Percentiles rank a stretch among this genome's conserved stretches.
Evolutionary conservation across 2,797 vertebrate genomes (phyloP).

Genomic region (Scolopax bukidnonensis): DNA sequence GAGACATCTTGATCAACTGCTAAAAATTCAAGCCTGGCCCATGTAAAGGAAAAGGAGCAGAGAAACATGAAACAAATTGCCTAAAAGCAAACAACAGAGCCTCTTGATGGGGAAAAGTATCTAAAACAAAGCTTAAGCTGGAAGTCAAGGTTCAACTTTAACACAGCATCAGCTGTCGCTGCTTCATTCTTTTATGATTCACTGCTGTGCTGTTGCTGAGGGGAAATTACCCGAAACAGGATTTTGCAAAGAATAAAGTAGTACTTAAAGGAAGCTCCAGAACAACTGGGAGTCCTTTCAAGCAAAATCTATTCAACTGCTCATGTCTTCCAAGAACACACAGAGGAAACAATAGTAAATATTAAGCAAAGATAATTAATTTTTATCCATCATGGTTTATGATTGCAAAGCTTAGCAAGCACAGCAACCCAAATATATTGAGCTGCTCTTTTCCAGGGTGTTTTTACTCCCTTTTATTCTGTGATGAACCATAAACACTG

Average conservation of each 20-base stretch:
- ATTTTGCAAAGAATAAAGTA: background rate
- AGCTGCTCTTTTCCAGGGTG: background rate
- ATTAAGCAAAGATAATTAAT: background rate
- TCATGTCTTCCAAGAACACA: background rate
- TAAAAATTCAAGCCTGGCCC: background rate
- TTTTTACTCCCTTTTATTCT: background rate
- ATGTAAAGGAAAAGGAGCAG: background rate
- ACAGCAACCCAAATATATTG: background rate
- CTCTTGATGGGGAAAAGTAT: background rate
- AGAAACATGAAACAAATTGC: background rate
- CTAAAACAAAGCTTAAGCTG: background rate
- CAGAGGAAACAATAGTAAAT: background rate
- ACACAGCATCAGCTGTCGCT: background rate
- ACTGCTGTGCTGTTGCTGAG: background rate
- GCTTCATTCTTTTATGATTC: background rate
- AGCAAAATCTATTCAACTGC: background rate
- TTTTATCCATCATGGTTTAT: background rate
- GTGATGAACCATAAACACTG: background rate
- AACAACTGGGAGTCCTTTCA: background rate
- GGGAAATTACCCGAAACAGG: background rate
- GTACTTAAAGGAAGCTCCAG: background rate
- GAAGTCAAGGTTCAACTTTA: background rate
- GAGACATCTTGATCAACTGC: background rate
- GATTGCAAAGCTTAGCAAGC: background rate
- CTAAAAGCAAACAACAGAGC: background rate